phyloP scores from a whole-genome alignment of 2,888 invertebrate genomes.

The Flexamia atlantica region DNA sequence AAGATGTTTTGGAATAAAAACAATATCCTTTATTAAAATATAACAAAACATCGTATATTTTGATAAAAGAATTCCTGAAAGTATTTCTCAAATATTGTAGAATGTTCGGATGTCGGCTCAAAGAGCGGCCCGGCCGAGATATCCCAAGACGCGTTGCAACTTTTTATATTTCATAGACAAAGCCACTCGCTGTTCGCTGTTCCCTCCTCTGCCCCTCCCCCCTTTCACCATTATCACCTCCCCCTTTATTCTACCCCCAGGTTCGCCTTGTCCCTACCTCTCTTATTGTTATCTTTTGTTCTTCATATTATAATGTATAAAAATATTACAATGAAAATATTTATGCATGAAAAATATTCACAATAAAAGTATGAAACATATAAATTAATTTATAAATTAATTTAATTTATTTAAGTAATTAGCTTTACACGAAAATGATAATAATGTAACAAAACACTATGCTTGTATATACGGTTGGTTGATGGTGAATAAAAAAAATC shows the following conservation, averaged over 20 bases:
- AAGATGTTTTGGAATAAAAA: too few relatives aligned
- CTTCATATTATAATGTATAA: constrained; percentile 5
- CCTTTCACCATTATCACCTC: neutral
- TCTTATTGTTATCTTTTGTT: constrained; percentile 3
- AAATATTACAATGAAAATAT: neutral
- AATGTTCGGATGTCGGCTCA: neutral
- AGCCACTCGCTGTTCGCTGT: constrained; percentile 2
- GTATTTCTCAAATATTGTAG: neutral
- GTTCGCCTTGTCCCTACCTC: neutral
- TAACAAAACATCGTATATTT: too few relatives aligned
- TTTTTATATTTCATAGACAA: constrained; percentile 43
- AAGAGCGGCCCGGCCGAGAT: neutral
- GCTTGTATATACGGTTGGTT: too few relatives aligned
- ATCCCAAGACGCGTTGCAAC: constrained; percentile 10
- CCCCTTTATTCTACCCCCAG: neutral
- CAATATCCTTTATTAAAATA: too few relatives aligned
- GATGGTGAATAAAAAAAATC: too few relatives aligned
- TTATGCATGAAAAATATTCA: too few relatives aligned
- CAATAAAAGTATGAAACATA: too few relatives aligned
- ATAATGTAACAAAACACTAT: too few relatives aligned
- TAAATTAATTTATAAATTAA: too few relatives aligned
- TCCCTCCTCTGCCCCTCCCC: neutral
- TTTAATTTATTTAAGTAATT: too few relatives aligned
- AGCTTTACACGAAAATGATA: too few relatives aligned
- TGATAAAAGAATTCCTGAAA: neutral